A percentile compares a stretch with the other conserved stretches of the same genome.
Conservation (phyloP, 2,113 vertebrate genomes). For the Sinocyclocheilus rhinocerous region DNA sequence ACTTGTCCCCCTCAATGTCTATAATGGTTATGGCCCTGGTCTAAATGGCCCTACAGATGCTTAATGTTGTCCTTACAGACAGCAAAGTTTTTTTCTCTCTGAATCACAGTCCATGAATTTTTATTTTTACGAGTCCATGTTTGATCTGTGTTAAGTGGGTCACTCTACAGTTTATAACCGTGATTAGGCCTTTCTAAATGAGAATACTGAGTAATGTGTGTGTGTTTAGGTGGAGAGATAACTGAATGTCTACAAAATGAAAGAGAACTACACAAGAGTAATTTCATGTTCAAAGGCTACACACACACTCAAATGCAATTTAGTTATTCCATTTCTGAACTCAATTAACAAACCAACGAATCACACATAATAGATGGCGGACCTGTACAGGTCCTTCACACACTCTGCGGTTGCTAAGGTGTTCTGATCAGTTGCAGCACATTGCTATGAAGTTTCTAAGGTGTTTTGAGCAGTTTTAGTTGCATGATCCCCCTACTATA, state of each 20-base stretch:
- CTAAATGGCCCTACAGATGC: conserved; percentile 3
- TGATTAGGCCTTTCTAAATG: conserved; percentile 13
- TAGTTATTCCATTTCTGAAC: neutral
- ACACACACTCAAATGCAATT: conserved; percentile 2
- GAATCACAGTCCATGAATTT: conserved; percentile 5
- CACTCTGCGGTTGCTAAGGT: neutral
- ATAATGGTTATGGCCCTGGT: neutral
- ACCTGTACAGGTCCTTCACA: neutral
- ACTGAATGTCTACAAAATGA: conserved; percentile 44
- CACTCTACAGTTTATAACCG: conserved; percentile 2
- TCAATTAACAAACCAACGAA: conserved; percentile 2
- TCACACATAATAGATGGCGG: neutral
- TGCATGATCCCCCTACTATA: too few species aligned
- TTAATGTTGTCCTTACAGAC: neutral
- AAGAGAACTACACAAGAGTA: conserved; percentile 32
- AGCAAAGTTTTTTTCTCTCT: neutral
- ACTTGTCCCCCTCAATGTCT: neutral
- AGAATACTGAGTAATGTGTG: conserved; percentile 38
- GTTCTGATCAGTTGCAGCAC: neutral
- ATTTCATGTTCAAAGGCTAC: conserved; percentile 40
- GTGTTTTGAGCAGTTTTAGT: too few species aligned
- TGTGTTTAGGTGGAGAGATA: conserved; percentile 26
- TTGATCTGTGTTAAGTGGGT: conserved; percentile 31
- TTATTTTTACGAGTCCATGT: neutral
- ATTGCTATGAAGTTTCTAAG: neutral